Percentiles rank a stretch among this genome's conserved stretches.
Conservation (phyloP, 1,140 invertebrate genomes). For the Drosophila simulans region DNA sequence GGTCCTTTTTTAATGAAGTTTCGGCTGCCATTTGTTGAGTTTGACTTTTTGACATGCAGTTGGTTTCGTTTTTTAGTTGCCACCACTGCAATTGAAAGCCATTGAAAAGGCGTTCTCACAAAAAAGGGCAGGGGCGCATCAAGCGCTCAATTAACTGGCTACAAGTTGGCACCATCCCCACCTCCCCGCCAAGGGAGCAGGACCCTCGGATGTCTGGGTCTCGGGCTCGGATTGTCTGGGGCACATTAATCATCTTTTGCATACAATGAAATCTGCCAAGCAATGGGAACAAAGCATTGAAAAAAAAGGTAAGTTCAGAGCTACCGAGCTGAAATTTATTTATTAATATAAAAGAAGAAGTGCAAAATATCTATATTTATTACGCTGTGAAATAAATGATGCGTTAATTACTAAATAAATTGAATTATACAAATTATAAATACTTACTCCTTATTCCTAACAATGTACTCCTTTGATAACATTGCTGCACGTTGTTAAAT, state of each 20-base stretch:
- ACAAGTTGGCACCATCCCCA: conserved; percentile 33
- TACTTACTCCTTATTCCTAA: no score
- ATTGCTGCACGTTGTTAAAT: no score
- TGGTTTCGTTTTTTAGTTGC: conserved; percentile 17
- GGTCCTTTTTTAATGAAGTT: conserved; percentile 66
- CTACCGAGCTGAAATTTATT: background rate
- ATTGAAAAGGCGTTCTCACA: conserved; percentile 61
- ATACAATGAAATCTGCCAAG: conserved; percentile 61
- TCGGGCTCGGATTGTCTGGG: conserved; percentile 33
- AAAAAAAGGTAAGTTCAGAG: conserved; percentile 1
- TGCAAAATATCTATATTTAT: no score
- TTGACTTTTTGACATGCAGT: conserved; percentile 61
- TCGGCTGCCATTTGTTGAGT: conserved; percentile 63
- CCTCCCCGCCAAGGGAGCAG: conserved; percentile 11
- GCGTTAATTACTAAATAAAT: no score
- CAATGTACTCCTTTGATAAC: no score
- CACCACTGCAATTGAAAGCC: conserved; percentile 60
- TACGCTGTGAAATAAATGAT: no score
- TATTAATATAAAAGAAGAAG: background rate
- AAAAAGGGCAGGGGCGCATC: conserved; percentile 38
- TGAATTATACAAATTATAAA: no score
- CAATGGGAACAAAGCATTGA: conserved; percentile 28
- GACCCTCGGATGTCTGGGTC: conserved; percentile 32
- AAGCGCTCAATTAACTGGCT: conserved; percentile 75
- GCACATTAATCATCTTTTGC: conserved; percentile 77